These are phyloP conservation scores for Oryzias dopingdopingensis DNA, from an alignment of 2,797 vertebrate species.

Conservation along the genomic window DNA sequence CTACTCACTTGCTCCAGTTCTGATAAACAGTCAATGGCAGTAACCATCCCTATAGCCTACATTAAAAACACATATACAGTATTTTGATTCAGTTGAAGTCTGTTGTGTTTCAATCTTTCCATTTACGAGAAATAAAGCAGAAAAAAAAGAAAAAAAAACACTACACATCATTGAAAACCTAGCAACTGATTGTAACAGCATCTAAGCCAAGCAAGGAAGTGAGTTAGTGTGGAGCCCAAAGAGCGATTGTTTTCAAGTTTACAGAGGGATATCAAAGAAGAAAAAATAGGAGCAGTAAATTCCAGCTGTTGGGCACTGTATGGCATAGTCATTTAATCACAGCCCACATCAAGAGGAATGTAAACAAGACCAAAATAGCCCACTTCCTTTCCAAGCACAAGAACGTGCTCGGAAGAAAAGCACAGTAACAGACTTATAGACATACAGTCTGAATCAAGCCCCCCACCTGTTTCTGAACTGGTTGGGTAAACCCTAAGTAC, in stretches of 20 bases:
- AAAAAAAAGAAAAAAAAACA: neutral
- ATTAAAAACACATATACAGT: no score
- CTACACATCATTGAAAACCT: neutral
- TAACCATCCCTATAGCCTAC: no score
- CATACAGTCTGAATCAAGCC: no score
- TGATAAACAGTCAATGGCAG: no score
- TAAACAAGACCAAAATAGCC: slow-evolving; percentile 36
- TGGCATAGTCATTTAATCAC: slow-evolving; percentile 8
- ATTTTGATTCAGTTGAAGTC: no score
- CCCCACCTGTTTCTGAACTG: no score
- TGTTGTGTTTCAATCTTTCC: neutral
- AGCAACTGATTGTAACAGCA: neutral
- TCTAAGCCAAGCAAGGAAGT: neutral
- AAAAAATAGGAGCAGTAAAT: neutral
- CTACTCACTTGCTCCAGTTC: no score
- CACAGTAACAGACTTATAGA: no score
- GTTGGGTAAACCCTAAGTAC: no score
- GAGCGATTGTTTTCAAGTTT: neutral
- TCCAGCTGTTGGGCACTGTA: slow-evolving; percentile 5
- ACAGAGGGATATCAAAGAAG: slow-evolving; percentile 2
- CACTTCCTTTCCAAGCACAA: slow-evolving; percentile 7
- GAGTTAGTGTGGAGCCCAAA: neutral
- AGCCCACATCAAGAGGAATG: slow-evolving; percentile 43
- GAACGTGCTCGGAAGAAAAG: no score
- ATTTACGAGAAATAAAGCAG: neutral